Evolutionary conservation across 2,113 vertebrate species (phyloP).

Genomic region (Crocuta crocuta): DNA sequence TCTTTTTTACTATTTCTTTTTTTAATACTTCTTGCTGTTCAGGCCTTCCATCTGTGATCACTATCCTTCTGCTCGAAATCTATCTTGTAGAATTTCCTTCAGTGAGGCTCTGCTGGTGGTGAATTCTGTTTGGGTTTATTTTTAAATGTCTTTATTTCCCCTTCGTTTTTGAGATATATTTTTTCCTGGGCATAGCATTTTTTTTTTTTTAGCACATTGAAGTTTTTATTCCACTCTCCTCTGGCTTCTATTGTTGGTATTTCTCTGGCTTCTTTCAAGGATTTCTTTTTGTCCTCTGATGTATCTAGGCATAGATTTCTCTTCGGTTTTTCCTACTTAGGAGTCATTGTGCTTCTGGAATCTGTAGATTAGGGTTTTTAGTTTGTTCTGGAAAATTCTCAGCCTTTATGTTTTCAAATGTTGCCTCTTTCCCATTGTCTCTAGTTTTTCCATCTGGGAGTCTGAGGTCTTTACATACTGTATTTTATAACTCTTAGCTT

Average conservation of each 20-base stretch:
- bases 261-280: not conserved
- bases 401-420: slow-evolving; percentile 1
- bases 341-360: not conserved
- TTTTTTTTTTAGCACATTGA: not conserved
- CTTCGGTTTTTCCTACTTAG: not conserved
- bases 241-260: not conserved
- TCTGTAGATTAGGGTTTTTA: not conserved
- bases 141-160: slow-evolving; percentile 2
- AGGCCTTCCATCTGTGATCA: slow-evolving; percentile 49
- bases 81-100: slow-evolving; percentile 28
- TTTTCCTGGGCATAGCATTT: not conserved
- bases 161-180: slow-evolving; percentile 8
- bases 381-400: slow-evolving; percentile 13
- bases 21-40: not conserved
- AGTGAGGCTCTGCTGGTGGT: not conserved
- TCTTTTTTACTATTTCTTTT: slow-evolving; percentile 2
- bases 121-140: slow-evolving; percentile 45
- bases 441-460: not conserved
- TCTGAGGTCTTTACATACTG: not conserved
- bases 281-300: not conserved
- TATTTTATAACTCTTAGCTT: not conserved
- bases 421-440: not conserved
- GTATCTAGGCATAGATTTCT: not conserved
- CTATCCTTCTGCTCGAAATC: not conserved
- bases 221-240: not conserved